Conservation (phyloP, 2,888 invertebrate genomes). For the Trichacis sp. region DNA sequence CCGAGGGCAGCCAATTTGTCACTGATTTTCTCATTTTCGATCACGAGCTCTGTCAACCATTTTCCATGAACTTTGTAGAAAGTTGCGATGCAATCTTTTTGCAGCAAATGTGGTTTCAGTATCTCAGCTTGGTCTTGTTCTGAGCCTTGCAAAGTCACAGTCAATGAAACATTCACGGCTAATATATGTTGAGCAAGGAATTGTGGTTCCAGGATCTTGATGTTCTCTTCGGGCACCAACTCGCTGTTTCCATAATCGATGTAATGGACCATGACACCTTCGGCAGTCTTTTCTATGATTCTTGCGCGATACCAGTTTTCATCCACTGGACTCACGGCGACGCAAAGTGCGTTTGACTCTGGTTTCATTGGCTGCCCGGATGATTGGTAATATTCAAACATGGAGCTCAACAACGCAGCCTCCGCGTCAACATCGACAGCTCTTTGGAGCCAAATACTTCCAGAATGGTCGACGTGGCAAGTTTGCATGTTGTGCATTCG, state of each 20-base stretch:
- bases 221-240: slow-evolving; percentile 67
- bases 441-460: slow-evolving; percentile 76
- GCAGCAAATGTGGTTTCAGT: slow-evolving; percentile 52
- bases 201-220: slow-evolving; percentile 65
- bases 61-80: slow-evolving; percentile 71
- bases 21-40: slow-evolving; percentile 71
- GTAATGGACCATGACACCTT: slow-evolving; percentile 72
- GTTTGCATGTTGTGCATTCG: slow-evolving; percentile 74
- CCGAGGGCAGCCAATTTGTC: slow-evolving; percentile 68
- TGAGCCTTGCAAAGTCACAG: slow-evolving; percentile 61
- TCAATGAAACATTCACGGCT: slow-evolving; percentile 58
- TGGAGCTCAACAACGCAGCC: slow-evolving; percentile 68
- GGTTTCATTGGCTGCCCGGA: slow-evolving; percentile 70
- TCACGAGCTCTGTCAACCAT: slow-evolving; percentile 73
- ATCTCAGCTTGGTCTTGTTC: slow-evolving; percentile 67
- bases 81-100: slow-evolving; percentile 72
- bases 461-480: slow-evolving; percentile 73
- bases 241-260: slow-evolving; percentile 82
- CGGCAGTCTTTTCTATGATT: slow-evolving; percentile 69
- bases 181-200: slow-evolving; percentile 60
- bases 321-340: slow-evolving; percentile 74
- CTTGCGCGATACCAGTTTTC: slow-evolving; percentile 80
- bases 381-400: slow-evolving; percentile 74
- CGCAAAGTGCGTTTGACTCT: slow-evolving; percentile 73
- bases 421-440: slow-evolving; percentile 70